A percentile compares a stretch with the other conserved stretches of the same genome.
Conservation (phyloP, 2,797 vertebrate genomes). For the Microctenopoma steveboyesi region DNA sequence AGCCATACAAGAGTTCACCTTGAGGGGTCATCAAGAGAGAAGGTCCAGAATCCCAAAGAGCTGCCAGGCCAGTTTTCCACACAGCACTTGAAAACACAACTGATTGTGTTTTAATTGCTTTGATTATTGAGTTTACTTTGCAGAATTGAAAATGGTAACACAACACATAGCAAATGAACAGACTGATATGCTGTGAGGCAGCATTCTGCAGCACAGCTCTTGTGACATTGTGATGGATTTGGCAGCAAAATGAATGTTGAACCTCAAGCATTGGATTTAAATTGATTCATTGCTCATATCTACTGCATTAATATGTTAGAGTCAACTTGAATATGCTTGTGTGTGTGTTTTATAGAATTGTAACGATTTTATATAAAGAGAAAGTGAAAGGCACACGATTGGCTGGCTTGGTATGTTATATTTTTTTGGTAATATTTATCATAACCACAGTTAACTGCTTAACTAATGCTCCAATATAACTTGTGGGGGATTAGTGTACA, state of each 20-base stretch:
- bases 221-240: conserved; percentile 55
- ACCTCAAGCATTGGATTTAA: conserved; percentile 27
- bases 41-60: conserved; percentile 80
- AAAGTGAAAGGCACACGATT: conserved; percentile 3
- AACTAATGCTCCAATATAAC: conserved; percentile 25
- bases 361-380: not conserved
- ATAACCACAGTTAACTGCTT: conserved; percentile 27
- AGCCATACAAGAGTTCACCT: conserved; percentile 83
- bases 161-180: conserved; percentile 49
- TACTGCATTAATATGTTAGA: conserved; percentile 20
- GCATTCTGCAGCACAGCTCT: conserved; percentile 23
- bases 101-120: conserved; percentile 83
- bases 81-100: conserved; percentile 75
- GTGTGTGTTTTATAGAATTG: conserved; percentile 22
- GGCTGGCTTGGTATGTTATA: not conserved
- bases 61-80: conserved; percentile 63
- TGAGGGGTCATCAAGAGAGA: conserved; percentile 79
- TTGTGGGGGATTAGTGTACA: conserved; percentile 9
- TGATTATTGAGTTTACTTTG: conserved; percentile 81
- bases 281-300: conserved; percentile 17
- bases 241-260: conserved; percentile 38
- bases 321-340: conserved; percentile 25
- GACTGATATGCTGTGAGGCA: conserved; percentile 49
- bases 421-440: conserved; percentile 9
- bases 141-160: conserved; percentile 78